These are phyloP conservation scores for Natrix natrix DNA, from an alignment of 2,797 vertebrate species.

Conservation along the genomic window DNA sequence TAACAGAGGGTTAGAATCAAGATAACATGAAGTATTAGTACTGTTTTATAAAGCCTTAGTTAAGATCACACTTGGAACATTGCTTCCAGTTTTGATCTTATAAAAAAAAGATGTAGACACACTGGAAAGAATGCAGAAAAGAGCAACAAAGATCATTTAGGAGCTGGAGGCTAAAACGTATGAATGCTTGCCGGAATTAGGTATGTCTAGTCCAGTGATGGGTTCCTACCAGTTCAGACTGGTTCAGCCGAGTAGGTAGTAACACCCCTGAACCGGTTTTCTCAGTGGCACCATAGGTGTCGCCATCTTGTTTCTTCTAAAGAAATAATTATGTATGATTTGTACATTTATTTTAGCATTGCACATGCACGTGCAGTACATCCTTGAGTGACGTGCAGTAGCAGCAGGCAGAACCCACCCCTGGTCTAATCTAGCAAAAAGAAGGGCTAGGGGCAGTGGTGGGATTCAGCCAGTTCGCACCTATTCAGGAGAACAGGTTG, in stretches of 20 bases:
- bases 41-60: neutral
- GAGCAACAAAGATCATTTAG: neutral
- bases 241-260: no score
- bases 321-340: no score
- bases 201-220: neutral
- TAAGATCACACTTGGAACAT: neutral
- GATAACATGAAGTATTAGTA: neutral
- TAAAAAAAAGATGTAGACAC: neutral
- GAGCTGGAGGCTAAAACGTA: neutral
- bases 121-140: neutral
- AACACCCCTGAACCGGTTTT: no score
- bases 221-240: no score
- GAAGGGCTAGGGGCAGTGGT: neutral
- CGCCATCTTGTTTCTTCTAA: no score
- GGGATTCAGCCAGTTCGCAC: no score
- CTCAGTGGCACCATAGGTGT: no score
- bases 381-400: no score
- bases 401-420: no score
- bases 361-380: no score
- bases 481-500: no score
- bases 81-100: neutral
- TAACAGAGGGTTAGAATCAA: neutral
- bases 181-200: neutral
- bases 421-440: neutral
- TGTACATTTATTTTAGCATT: no score